These are phyloP conservation scores for Aurelia sp. DNA, from an alignment of 30 jellyfish, hydroid and myxozoan genomes.

Conservation along the genomic window DNA sequence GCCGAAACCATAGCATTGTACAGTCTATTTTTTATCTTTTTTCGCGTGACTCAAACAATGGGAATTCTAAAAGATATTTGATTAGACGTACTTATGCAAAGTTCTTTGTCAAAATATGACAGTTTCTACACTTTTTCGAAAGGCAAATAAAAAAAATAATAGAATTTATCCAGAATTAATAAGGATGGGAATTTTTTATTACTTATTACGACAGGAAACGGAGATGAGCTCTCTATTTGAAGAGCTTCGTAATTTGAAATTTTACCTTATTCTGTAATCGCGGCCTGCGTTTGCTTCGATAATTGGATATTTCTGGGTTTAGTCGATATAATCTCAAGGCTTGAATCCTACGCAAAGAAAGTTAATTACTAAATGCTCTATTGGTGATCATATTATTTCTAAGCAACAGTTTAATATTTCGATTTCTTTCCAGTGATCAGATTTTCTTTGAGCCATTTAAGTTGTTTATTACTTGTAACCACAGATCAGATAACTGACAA, in stretches of 20 bases:
- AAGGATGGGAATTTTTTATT: conserved; percentile 27
- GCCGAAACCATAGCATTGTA: no score
- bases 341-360: no score
- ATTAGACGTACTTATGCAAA: no score
- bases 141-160: conserved; percentile 16
- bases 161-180: conserved; percentile 23
- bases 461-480: conserved; percentile 28
- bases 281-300: conserved; percentile 38
- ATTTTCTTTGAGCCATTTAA: conserved; percentile 25
- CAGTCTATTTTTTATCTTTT: no score
- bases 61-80: no score
- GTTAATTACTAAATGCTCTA: no score
- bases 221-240: conserved; percentile 33
- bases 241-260: neutral
- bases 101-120: neutral
- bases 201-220: conserved; percentile 1
- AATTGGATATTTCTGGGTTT: conserved; percentile 31
- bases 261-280: neutral
- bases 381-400: neutral
- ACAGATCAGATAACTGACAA: neutral
- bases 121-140: neutral
- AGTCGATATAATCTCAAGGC: neutral
- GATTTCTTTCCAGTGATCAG: neutral
- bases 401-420: neutral
- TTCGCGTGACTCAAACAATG: no score